Evolutionary conservation across 1,140 invertebrate species (phyloP).

Genomic region (Macrostomum lignano): DNA sequence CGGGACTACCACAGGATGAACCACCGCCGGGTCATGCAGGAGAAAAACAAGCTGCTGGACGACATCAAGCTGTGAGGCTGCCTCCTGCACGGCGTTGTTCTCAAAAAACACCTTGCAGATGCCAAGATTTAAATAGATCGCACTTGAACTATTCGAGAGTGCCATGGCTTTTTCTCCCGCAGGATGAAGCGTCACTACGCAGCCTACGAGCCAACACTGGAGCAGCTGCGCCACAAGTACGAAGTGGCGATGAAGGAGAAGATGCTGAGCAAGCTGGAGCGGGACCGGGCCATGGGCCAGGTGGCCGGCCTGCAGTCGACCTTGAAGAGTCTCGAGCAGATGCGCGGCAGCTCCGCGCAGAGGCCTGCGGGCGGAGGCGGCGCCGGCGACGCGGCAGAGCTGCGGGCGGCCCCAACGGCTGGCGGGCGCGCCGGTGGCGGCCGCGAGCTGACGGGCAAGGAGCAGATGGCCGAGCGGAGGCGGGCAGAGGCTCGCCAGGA

Average conservation of each 20-base stretch:
- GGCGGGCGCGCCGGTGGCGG: too few species aligned
- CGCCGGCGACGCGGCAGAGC: too few species aligned
- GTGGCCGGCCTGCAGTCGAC: constrained; percentile 19
- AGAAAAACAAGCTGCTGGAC: constrained; percentile 25
- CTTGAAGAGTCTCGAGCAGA: constrained; percentile 17
- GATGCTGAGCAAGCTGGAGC: constrained; percentile 22
- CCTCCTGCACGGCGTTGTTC: too few species aligned
- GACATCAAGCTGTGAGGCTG: constrained; percentile 22
- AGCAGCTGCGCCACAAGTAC: constrained; percentile 20
- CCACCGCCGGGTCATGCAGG: constrained; percentile 26
- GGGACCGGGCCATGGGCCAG: constrained; percentile 19
- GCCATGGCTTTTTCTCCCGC: constrained; percentile 4
- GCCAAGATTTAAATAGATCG: constrained; percentile 5
- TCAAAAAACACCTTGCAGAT: constrained; percentile 4
- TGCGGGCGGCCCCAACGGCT: too few species aligned
- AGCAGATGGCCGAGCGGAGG: constrained; percentile 9
- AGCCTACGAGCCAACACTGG: constrained; percentile 20
- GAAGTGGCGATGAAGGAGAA: constrained; percentile 23
- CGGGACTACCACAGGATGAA: constrained; percentile 28
- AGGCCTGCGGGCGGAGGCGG: too few species aligned
- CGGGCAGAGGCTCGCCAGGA: constrained; percentile 5
- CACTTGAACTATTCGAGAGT: constrained; percentile 6
- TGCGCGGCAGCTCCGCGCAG: constrained; percentile 11
- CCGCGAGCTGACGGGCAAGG: too few species aligned
- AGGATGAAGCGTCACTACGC: constrained; percentile 21